Evolutionary conservation across 2,888 invertebrate genomes (phyloP).

Genomic region (Epinotia demarniana): DNA sequence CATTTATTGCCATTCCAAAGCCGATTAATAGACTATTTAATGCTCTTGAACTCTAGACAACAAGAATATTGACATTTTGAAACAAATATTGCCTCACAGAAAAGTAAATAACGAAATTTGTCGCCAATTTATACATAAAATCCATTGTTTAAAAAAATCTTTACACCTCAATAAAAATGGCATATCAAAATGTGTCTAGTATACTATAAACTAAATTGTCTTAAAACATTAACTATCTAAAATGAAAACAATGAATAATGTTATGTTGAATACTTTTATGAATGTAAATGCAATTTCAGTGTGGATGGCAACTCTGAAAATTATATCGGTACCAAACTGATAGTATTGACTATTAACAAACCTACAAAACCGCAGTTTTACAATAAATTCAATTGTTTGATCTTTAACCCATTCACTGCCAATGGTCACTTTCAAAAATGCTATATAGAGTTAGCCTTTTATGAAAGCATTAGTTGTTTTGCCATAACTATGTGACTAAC

Average conservation of each 20-base stretch:
- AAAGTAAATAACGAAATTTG: slow-evolving; percentile 31
- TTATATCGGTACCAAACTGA: neutral
- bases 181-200: slow-evolving; percentile 16
- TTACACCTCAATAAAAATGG: neutral
- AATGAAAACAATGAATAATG: slow-evolving; percentile 23
- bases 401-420: neutral
- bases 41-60: slow-evolving; percentile 4
- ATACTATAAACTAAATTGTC: slow-evolving; percentile 15
- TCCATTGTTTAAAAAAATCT: neutral
- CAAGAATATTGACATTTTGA: slow-evolving; percentile 24
- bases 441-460: neutral
- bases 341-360: neutral
- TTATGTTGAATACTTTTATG: slow-evolving; percentile 26
- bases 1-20: slow-evolving; percentile 30
- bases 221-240: slow-evolving; percentile 29
- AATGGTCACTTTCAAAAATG: neutral
- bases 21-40: slow-evolving; percentile 24
- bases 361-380: too few relatives aligned
- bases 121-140: slow-evolving; percentile 19
- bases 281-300: slow-evolving; percentile 17
- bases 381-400: neutral
- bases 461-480: neutral
- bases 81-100: slow-evolving; percentile 3
- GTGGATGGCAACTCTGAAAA: neutral
- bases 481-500: neutral